Evolutionary conservation across 2,797 vertebrate genomes (phyloP).

Genomic region (Aldrovandia affinis): DNA sequence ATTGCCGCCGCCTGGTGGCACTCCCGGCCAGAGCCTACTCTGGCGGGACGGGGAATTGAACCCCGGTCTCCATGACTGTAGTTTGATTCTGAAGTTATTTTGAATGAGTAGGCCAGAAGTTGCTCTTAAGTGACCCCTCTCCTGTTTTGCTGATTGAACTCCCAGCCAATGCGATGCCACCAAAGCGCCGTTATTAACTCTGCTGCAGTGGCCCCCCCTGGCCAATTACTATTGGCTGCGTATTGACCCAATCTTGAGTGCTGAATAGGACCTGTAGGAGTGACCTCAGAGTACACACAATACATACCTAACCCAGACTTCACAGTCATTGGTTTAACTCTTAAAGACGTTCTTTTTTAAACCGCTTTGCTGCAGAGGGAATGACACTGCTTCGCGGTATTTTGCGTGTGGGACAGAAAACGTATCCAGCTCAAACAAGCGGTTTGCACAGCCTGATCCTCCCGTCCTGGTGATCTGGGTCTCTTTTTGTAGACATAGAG

Average conservation of each 20-base stretch:
- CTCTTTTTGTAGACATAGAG: background rate
- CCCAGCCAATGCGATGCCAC: slow-evolving; percentile 39
- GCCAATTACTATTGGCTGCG: slow-evolving; percentile 54
- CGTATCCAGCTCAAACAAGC: background rate
- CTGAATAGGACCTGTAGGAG: slow-evolving; percentile 70
- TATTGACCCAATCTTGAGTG: slow-evolving; percentile 69
- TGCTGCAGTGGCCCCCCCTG: slow-evolving; percentile 47
- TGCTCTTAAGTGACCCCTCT: slow-evolving; percentile 42
- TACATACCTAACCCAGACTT: slow-evolving; percentile 59
- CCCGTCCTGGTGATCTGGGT: background rate
- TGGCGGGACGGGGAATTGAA: no score
- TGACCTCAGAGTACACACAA: slow-evolving; percentile 63
- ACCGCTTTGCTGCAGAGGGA: background rate
- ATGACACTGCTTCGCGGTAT: background rate
- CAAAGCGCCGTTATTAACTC: no score
- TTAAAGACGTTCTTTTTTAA: background rate
- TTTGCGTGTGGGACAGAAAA: background rate
- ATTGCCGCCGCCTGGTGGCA: no score
- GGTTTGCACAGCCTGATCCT: slow-evolving; percentile 9
- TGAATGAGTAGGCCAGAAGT: background rate
- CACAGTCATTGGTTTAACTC: slow-evolving; percentile 64
- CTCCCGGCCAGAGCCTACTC: no score
- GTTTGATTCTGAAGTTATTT: slow-evolving; percentile 14
- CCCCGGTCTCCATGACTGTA: no score
- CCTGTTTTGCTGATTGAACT: slow-evolving; percentile 49